These are phyloP conservation scores for Punctoribates punctum DNA, from an alignment of 2,888 invertebrate species.

Conservation along the genomic window DNA sequence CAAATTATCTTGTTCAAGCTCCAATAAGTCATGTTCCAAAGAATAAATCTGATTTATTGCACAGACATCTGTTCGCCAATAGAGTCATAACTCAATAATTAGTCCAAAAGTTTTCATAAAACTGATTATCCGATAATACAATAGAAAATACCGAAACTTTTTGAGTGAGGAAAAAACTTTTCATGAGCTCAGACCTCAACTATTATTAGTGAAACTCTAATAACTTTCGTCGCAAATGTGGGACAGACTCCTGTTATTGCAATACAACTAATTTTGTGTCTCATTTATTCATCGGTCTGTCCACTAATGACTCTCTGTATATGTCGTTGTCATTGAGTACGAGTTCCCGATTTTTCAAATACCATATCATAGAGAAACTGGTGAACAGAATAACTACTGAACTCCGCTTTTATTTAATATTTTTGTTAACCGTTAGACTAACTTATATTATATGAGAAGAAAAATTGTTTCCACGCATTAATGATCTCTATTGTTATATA, in stretches of 20 bases:
- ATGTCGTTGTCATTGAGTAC: not conserved
- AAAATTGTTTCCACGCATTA: slow-evolving; percentile 20
- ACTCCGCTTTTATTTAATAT: slow-evolving; percentile 14
- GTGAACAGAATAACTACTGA: not conserved
- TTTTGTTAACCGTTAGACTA: not conserved
- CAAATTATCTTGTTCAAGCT: no score
- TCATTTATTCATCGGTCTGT: slow-evolving; percentile 11
- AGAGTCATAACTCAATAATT: no score
- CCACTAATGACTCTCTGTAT: slow-evolving; percentile 6
- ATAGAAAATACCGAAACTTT: no score
- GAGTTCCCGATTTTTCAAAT: not conserved
- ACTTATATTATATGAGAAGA: slow-evolving; percentile 18
- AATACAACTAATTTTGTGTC: not conserved
- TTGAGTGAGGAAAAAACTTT: no score
- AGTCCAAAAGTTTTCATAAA: no score
- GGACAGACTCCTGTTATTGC: not conserved
- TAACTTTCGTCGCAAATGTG: not conserved
- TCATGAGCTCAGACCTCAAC: no score
- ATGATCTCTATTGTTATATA: slow-evolving; percentile 13
- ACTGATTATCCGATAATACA: no score
- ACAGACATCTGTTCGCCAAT: no score
- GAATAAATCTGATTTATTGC: no score
- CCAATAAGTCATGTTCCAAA: no score
- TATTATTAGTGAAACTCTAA: no score
- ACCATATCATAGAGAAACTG: not conserved